These are phyloP conservation scores for Spongia lamella DNA, from an alignment of 37 sponge, comb jelly and placozoan genomes.

Conservation along the genomic window DNA sequence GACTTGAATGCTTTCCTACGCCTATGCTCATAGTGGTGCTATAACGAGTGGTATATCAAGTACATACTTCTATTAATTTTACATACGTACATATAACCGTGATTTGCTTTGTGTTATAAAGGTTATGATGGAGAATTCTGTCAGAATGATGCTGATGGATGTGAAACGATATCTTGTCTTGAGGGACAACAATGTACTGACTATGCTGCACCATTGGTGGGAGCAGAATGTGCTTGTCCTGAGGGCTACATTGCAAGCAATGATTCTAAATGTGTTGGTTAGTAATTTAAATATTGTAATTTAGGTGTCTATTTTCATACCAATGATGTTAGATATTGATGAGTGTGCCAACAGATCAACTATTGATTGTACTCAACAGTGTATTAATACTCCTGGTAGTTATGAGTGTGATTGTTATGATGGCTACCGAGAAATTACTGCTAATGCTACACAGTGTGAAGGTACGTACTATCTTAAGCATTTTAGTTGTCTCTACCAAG, in stretches of 20 bases:
- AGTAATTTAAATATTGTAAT: background rate
- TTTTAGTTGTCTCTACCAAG: too few relatives aligned
- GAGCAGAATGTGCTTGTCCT: constrained; percentile 62
- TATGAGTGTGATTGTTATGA: constrained; percentile 38
- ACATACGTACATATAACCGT: too few relatives aligned
- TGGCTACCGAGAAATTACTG: constrained; percentile 17
- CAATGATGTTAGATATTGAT: constrained; percentile 46
- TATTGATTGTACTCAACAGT: constrained; percentile 47
- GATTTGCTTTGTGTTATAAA: too few relatives aligned
- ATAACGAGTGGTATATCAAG: too few relatives aligned
- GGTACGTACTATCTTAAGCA: too few relatives aligned
- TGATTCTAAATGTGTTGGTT: constrained; percentile 63
- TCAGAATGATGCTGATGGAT: constrained; percentile 64
- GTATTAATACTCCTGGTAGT: constrained; percentile 48
- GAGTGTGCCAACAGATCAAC: constrained; percentile 31
- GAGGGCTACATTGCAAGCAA: constrained; percentile 25
- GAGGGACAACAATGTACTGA: constrained; percentile 54
- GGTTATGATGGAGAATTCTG: constrained; percentile 51
- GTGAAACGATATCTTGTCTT: constrained; percentile 47
- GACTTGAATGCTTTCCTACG: too few relatives aligned
- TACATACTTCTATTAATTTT: too few relatives aligned
- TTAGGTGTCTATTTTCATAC: too few relatives aligned
- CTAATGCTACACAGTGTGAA: constrained; percentile 25
- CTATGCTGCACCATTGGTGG: constrained; percentile 47
- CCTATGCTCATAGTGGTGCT: too few relatives aligned